These are phyloP conservation scores for Nipponacmea schrenckii DNA, from an alignment of 2,888 invertebrate species.

Conservation along the genomic window DNA sequence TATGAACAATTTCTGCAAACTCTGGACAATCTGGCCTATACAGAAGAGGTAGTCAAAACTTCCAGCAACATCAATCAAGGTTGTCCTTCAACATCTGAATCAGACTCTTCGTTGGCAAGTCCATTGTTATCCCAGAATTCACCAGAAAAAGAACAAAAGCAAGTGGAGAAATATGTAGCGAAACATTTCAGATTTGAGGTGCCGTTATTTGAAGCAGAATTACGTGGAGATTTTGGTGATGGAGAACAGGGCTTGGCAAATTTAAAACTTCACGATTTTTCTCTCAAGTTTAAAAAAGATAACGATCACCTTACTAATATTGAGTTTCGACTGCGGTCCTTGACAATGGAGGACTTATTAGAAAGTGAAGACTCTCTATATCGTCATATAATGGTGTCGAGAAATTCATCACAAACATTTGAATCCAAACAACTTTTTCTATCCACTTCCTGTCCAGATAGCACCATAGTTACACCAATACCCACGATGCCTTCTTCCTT, in stretches of 20 bases:
- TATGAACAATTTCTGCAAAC: conserved; percentile 84
- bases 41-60: conserved; percentile 22
- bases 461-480: conserved; percentile 56
- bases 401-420: conserved; percentile 25
- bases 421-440: conserved; percentile 69
- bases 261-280: conserved; percentile 85
- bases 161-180: conserved; percentile 35
- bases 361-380: conserved; percentile 82
- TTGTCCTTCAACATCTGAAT: neutral
- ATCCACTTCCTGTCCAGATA: conserved; percentile 82
- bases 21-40: conserved; percentile 60
- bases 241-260: conserved; percentile 76
- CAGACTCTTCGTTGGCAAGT: neutral
- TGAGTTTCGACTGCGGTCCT: conserved; percentile 80
- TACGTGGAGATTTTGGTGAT: conserved; percentile 64
- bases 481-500: conserved; percentile 72
- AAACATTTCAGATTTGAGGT: conserved; percentile 59
- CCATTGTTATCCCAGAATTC: neutral
- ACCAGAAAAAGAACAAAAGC: neutral
- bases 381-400: conserved; percentile 78
- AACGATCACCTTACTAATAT: conserved; percentile 79
- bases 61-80: neutral
- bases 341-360: conserved; percentile 90
- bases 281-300: conserved; percentile 78
- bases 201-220: conserved; percentile 59